Base-by-base conservation (phyloP, 2,113 vertebrate species). In the Pungitius pungitius region DNA sequence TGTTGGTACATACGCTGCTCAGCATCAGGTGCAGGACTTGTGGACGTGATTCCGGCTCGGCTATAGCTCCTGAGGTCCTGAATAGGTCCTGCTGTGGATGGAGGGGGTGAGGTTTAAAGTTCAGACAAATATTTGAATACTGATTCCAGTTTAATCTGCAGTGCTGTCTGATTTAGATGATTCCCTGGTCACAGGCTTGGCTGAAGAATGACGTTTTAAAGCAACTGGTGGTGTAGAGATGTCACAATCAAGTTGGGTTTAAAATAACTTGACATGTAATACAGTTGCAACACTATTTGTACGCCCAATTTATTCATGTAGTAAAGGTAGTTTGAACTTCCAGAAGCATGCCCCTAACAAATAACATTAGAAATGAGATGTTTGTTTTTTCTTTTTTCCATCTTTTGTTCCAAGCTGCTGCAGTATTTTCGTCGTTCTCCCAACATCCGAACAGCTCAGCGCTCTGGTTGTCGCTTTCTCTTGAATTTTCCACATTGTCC, bases 71-170 rank as follows among this genome's bases (percentile, higher is more conserved):
- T 20, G n/a, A n/a, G n/a, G 45, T 67, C 49, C 42, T 35, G 20
- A 43, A 51, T 78, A 45, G 74, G 45, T 61, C 59, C 39, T 47
- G 37, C 27, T 49, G 39, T 55, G 35, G 30, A 56, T 37, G 2
- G 27, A 37, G 13, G 18, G 45, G 27, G 54, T 13, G n/a, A 6
- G 60, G 51, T 51, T 42, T 40, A 68, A 75, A 66, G 73, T 69
- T 74, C 51, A 72, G 51, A 51, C 27, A 68, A 75, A 83, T 79
- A 63, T 75, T 80, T 75, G 72, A 6, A 63, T 58, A 59, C 42
- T 33, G 57, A 39, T 68, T 79, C 26, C 20, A 47, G 26, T 72
- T 79, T 54, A 61, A 68, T 62, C 66, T 75, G 49, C 26, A 13
- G 15, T 67, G 17, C 35, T 12, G 24, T 60, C 49, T 57, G 47